Conservation (phyloP, 2,888 invertebrate species). For the Epirrhoe alternata region DNA sequence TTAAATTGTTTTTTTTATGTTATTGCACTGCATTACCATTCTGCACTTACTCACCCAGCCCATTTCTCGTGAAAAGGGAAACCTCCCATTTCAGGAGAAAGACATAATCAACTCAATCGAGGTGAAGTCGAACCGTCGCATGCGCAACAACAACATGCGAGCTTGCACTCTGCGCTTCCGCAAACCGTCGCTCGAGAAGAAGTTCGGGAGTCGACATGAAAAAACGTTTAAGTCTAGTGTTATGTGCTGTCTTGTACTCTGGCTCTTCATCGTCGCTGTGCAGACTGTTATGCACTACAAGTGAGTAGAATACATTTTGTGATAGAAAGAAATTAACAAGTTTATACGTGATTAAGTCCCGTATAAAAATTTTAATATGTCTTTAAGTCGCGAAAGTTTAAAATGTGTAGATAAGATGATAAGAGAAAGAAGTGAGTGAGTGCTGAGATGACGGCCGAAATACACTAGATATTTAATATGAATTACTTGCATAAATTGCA, state of each 20-base stretch:
- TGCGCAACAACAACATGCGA: conserved; percentile 94
- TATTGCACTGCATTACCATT: conserved; percentile 13
- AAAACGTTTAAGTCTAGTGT: conserved; percentile 98
- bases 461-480: background rate
- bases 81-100: conserved; percentile 84
- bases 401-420: too few species aligned
- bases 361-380: too few species aligned
- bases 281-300: conserved; percentile 90
- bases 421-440: too few species aligned
- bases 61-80: conserved; percentile 23
- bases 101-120: conserved; percentile 94
- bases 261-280: conserved; percentile 93
- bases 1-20: background rate
- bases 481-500: background rate
- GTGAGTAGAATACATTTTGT: conserved; percentile 80
- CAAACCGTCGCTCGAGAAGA: conserved; percentile 91
- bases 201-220: conserved; percentile 94
- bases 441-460: too few species aligned
- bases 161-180: conserved; percentile 95
- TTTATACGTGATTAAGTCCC: too few species aligned
- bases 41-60: conserved; percentile 20
- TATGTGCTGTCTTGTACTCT: conserved; percentile 95
- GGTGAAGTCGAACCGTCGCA: conserved; percentile 94
- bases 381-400: too few species aligned
- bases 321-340: too few species aligned